Evolutionary conservation across 2,113 vertebrate species (phyloP).

Genomic region (Pseudorectes ferrugineus): DNA sequence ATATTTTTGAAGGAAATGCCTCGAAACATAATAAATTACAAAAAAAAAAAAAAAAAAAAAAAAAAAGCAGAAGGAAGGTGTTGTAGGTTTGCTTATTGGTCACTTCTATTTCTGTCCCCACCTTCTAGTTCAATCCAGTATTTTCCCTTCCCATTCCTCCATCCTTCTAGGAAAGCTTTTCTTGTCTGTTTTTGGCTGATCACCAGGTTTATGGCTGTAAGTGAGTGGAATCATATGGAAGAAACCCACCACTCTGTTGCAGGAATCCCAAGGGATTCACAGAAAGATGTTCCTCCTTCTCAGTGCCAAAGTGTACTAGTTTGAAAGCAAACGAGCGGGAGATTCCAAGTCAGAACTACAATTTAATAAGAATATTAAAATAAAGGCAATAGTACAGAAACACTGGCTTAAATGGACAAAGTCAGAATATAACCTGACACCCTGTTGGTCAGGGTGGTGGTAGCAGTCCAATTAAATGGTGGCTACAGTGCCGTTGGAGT

Average conservation of each 20-base stretch:
- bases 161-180: background rate
- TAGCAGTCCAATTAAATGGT: background rate
- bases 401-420: background rate
- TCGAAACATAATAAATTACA: background rate
- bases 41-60: background rate
- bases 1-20: background rate
- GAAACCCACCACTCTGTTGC: background rate
- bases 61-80: background rate
- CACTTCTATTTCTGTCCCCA: background rate
- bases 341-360: background rate
- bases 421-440: background rate
- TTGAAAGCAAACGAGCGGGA: background rate
- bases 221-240: rapidly evolving
- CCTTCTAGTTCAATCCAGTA: background rate
- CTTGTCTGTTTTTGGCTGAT: background rate
- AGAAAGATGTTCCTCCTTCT: background rate
- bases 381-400: background rate
- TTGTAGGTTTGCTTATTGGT: background rate
- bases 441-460: background rate
- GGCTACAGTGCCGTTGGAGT: background rate
- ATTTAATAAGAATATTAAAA: background rate
- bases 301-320: background rate
- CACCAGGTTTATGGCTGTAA: background rate
- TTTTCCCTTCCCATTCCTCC: background rate
- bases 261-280: background rate